A percentile compares a stretch with the other conserved stretches of the same genome.
Evolutionary conservation across 2,888 invertebrate genomes (phyloP).

Genomic region (Nephrotoma guestfalica): DNA sequence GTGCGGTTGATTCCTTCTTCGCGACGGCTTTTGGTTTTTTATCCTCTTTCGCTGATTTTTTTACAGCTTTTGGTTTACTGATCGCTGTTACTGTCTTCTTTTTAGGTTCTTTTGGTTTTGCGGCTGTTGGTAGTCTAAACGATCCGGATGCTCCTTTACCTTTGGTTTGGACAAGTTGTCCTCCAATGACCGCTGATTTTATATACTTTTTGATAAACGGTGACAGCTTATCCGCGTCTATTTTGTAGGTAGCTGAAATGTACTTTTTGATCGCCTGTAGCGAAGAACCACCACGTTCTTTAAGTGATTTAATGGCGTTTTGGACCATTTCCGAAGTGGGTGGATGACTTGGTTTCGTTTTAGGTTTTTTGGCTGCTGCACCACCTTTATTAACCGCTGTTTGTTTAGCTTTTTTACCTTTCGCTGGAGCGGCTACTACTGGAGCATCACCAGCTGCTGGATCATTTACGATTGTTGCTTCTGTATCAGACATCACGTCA

Average conservation of each 20-base stretch:
- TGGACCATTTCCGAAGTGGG: constrained; percentile 41
- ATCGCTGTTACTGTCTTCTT: neutral
- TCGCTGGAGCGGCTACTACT: constrained; percentile 15
- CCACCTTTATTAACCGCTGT: constrained; percentile 11
- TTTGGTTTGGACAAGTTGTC: constrained; percentile 25
- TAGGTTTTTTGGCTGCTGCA: constrained; percentile 23
- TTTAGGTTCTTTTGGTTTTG: neutral
- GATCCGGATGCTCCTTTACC: constrained; percentile 13
- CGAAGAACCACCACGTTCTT: constrained; percentile 45
- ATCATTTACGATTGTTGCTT: neutral
- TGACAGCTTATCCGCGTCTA: constrained; percentile 41
- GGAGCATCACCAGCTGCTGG: constrained; percentile 13
- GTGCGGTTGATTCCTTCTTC: neutral
- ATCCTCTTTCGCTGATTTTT: neutral
- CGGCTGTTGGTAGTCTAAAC: constrained; percentile 13
- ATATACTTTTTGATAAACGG: constrained; percentile 44
- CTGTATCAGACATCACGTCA: neutral
- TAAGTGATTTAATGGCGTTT: constrained; percentile 36
- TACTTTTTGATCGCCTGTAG: constrained; percentile 41
- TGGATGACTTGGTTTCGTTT: constrained; percentile 34
- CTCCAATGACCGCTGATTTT: constrained; percentile 39
- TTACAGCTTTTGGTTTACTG: neutral
- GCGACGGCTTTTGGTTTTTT: neutral
- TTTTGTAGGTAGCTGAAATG: constrained; percentile 41
- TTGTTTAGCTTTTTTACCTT: constrained; percentile 14